Evolutionary conservation across 2,888 invertebrate species (phyloP), one percentile per base, ranked within the genome.

Genomic region (Philonicus albiceps): DNA sequence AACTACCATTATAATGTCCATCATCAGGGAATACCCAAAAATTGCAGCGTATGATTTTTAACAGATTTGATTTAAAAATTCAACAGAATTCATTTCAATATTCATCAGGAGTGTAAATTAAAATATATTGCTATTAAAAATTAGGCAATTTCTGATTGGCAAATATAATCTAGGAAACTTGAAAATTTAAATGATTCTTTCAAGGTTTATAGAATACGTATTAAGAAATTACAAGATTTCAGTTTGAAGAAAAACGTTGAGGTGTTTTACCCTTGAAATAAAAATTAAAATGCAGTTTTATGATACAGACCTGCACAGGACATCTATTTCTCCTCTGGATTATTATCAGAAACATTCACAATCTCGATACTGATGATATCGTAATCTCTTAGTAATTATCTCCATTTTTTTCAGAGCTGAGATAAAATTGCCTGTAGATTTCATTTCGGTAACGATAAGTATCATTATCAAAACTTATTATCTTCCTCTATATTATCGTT

Each of bases 401-500:
- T 53, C 22, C 86, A 30, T 49, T 81, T 81, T 55, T 81, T 81
- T 86, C 72, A 87, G 85, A 87, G 75, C 78, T 53, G 80, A 88
- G 87, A 87, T 88, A 88, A 87, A 88, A 87, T 87, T 87, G 86
- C 87, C 86, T 87, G 85, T 85, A 40, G 85, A 72, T 80, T 22
- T 53, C 87, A 88, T 88, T 89, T 89, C 88, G 88, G 73, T 88
- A 91, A 91, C 90, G 91, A 91, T 91, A 91, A 91, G 91, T 91
- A 92, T 89, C 90, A 90, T 92, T 92, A 92, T 92, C 92, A 91
- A 91, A 86, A 90, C 90, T 90, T 90, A 91, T 91, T 91, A 91
- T 91, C 92, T 91, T 90, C 90, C 90, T 91, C 88, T 89, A 89
- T 89, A 88, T 88, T 90, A 90, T 90, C 89, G 90, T 91, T 90